Conservation (phyloP, 30 jellyfish, hydroid and myxozoan genomes). For the Turritopsis dohrnii region DNA sequence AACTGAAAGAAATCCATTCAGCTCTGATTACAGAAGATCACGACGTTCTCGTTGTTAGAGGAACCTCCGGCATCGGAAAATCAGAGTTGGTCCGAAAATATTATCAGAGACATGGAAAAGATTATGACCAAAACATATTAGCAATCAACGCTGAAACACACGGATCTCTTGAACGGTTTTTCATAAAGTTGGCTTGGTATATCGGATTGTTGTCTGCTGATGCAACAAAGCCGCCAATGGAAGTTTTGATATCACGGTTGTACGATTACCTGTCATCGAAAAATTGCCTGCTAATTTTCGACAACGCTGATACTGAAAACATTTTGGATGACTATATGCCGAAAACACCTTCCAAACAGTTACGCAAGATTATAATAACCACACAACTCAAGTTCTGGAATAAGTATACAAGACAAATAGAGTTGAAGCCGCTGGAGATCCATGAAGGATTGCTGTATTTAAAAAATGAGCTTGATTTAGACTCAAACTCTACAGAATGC, state of each 20-base stretch:
- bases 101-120: neutral
- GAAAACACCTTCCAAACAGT: neutral
- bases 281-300: neutral
- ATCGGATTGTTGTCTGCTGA: neutral
- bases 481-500: neutral
- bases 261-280: neutral
- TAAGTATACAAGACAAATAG: neutral
- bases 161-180: neutral
- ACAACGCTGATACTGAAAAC: neutral
- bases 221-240: neutral
- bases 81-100: neutral
- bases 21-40: neutral
- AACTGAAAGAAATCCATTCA: neutral
- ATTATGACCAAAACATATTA: neutral
- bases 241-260: neutral
- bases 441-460: neutral
- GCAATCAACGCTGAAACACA: neutral
- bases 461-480: neutral
- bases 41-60: neutral
- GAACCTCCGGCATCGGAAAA: neutral
- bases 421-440: neutral
- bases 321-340: neutral
- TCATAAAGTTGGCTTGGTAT: neutral
- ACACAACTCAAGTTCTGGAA: neutral
- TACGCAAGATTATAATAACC: neutral